phyloP scores from a whole-genome alignment of 2,797 vertebrate genomes.

The Jordanella pulchra region DNA sequence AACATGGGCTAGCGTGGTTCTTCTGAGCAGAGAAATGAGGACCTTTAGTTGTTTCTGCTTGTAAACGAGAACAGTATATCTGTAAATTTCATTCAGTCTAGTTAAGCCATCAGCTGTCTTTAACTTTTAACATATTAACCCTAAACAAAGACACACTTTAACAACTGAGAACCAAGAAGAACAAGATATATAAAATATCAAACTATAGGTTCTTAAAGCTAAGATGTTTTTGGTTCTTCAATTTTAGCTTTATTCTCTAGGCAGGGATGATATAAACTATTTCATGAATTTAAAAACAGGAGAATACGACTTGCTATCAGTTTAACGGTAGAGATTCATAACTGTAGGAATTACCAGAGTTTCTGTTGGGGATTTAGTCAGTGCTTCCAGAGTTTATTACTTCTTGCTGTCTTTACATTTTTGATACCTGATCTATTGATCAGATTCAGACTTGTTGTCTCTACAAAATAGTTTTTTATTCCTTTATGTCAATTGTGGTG shows the following conservation, averaged over 20 bases:
- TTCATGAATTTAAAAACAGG: not conserved
- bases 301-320: not conserved
- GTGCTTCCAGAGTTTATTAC: constrained; percentile 3
- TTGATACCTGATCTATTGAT: constrained; percentile 36
- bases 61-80: not conserved
- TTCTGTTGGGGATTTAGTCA: not conserved
- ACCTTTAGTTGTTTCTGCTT: not conserved
- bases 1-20: not conserved
- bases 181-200: not conserved
- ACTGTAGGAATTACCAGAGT: not conserved
- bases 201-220: not conserved
- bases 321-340: not conserved
- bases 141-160: not conserved
- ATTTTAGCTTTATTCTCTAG: not conserved
- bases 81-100: not conserved
- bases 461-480: constrained; percentile 45
- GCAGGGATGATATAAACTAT: not conserved
- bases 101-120: not conserved
- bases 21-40: not conserved
- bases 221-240: not conserved
- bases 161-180: not conserved
- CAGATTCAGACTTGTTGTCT: constrained; percentile 46
- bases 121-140: not conserved
- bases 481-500: constrained; percentile 63
- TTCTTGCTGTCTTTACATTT: constrained; percentile 14